Evolutionary conservation across 2,888 invertebrate genomes (phyloP), one percentile per base, ranked within the genome.

Genomic region (Metalampra italica): DNA sequence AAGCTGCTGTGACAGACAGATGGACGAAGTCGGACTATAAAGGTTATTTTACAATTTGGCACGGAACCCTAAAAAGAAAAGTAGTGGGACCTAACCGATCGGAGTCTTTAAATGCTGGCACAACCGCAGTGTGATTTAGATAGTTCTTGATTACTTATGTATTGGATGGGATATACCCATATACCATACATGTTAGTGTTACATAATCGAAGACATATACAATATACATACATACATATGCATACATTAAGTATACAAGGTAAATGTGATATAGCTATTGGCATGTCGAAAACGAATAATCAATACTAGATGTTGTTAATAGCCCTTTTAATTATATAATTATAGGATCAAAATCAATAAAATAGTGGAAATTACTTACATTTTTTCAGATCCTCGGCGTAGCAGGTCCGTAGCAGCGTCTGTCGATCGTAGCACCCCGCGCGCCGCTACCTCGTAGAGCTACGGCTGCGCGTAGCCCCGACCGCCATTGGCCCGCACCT

Each of bases 361-460:
- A 22, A 22, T 22, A 43, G 44, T 15, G 41, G 11, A 30, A 34
- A 62, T 61, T 69, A 86, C 88, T 88, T 67, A 88, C 88, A 85
- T 85, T 78, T 77, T 67, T 84, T 79, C 71, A 75, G 82, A 76
- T 80, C 78, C 78, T 75, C 71, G 78, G 75, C 78, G 81, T 75
- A 78, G 82, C 82, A 81, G 82, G 75, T 74, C 71, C 77, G 72
- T 68, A 71, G 80, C 77, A 75, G 75, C 82, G 78, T 87, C 87
- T 87, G 87, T 81, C 82, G 82, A 78, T 78, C 73, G 71, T 75
- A 78, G 81, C 80, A 50, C 82, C 84, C 82, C 82, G 82, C 86
- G 67, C 82, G 68, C 73, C 70, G 71, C 73, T 69, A 69, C 65
- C 69, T 51, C 68, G 68, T 65, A 68, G 66, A 56, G 75, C 75